Conservation (phyloP, 1,140 invertebrate species). For the Zaprionus taronus region DNA sequence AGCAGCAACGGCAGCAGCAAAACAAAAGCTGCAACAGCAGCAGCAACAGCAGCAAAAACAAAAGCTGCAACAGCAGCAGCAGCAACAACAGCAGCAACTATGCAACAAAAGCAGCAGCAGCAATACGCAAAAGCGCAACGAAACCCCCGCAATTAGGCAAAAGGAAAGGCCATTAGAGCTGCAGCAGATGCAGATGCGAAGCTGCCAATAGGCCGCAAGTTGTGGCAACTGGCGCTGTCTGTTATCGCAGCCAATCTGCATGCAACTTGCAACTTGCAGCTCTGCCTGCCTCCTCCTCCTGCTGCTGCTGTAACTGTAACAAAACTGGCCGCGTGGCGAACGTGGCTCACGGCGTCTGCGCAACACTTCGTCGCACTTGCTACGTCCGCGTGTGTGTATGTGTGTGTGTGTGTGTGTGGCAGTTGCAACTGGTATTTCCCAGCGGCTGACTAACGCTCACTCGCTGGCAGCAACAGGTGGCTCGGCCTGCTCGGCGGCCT, state of each 20-base stretch:
- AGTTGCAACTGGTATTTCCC: conserved; percentile 75
- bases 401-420: not conserved
- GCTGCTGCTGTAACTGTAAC: conserved; percentile 39
- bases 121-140: conserved; percentile 39
- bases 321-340: conserved; percentile 42
- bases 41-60: too few relatives aligned
- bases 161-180: conserved; percentile 73
- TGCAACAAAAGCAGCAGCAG: not conserved
- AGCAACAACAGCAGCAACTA: conserved; percentile 11
- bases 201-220: conserved; percentile 35
- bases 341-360: conserved; percentile 73
- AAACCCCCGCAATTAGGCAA: conserved; percentile 63
- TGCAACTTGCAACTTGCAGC: conserved; percentile 29
- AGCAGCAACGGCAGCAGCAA: conserved; percentile 46
- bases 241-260: conserved; percentile 50
- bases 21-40: conserved; percentile 21
- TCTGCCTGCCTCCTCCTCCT: conserved; percentile 18
- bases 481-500: conserved; percentile 23
- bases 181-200: conserved; percentile 30
- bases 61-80: too few relatives aligned
- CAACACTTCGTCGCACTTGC: conserved; percentile 60
- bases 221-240: not conserved
- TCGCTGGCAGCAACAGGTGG: conserved; percentile 65
- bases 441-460: conserved; percentile 69
- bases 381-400: not conserved